Evolutionary conservation across 2,113 vertebrate species (phyloP).

Genomic region (Danio rerio): DNA sequence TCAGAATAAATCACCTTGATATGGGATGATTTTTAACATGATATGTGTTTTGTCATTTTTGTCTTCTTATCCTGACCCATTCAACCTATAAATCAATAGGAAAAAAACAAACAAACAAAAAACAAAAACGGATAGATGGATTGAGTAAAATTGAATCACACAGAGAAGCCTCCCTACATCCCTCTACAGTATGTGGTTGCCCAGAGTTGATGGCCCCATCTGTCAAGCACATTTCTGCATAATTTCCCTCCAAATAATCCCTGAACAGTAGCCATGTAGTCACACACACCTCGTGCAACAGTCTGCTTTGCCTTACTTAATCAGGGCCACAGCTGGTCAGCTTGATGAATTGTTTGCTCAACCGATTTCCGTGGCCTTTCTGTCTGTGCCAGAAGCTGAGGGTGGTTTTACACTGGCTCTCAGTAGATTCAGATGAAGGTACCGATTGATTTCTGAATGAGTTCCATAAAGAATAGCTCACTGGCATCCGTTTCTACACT

Average conservation of each 20-base stretch:
- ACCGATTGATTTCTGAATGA: slow-evolving; percentile 13
- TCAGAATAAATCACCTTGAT: too few relatives aligned
- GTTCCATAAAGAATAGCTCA: slow-evolving; percentile 1
- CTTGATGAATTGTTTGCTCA: slow-evolving; percentile 13
- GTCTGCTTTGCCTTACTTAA: background rate
- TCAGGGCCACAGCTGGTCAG: slow-evolving; percentile 34
- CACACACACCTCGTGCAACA: background rate
- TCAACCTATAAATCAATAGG: too few relatives aligned
- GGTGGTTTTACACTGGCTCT: slow-evolving; percentile 32
- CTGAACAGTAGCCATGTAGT: slow-evolving; percentile 20
- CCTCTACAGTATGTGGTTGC: slow-evolving; percentile 36
- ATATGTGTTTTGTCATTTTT: too few relatives aligned
- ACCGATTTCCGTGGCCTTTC: slow-evolving; percentile 13
- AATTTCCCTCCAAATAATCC: slow-evolving; percentile 57
- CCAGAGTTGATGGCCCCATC: slow-evolving; percentile 65
- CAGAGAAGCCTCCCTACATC: background rate
- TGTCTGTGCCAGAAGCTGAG: background rate
- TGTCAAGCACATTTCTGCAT: slow-evolving; percentile 67
- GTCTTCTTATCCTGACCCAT: too few relatives aligned
- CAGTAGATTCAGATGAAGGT: background rate
- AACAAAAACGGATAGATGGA: background rate
- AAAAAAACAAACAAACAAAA: too few relatives aligned
- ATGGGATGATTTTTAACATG: too few relatives aligned
- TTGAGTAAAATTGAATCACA: background rate
- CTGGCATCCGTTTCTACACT: background rate